phyloP scores from a whole-genome alignment of 2,113 vertebrate genomes.

The Saguinus midas region DNA sequence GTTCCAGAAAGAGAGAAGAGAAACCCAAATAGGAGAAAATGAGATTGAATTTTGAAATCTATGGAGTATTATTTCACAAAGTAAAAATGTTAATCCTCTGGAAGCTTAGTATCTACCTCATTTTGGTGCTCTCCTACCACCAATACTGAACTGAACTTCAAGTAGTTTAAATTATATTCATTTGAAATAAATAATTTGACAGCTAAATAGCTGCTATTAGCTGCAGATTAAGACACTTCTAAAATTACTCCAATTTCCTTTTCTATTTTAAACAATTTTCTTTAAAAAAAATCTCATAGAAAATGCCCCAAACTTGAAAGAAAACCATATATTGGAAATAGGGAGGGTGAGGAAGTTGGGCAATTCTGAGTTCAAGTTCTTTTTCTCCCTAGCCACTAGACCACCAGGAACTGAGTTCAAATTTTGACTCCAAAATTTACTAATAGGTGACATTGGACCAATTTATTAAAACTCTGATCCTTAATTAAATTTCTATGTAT shows the following conservation, averaged over 20 bases:
- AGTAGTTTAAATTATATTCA: background rate
- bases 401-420: background rate
- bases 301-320: constrained; percentile 5
- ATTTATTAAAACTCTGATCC: constrained; percentile 5
- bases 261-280: constrained; percentile 10
- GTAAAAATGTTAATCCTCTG: background rate
- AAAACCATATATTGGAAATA: background rate
- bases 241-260: constrained; percentile 19
- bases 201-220: background rate
- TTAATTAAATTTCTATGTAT: background rate
- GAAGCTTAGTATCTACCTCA: background rate
- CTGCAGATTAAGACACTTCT: background rate
- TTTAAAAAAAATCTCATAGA: background rate
- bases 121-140: background rate
- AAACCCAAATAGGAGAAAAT: background rate
- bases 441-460: background rate
- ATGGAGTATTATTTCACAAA: background rate
- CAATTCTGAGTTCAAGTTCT: background rate
- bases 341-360: background rate
- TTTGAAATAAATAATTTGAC: background rate
- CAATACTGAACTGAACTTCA: background rate
- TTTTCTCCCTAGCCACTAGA: background rate
- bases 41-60: background rate
- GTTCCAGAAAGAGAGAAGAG: background rate
- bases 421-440: background rate